Conservation (phyloP, 2,113 vertebrate species). For the Zingel zingel region DNA sequence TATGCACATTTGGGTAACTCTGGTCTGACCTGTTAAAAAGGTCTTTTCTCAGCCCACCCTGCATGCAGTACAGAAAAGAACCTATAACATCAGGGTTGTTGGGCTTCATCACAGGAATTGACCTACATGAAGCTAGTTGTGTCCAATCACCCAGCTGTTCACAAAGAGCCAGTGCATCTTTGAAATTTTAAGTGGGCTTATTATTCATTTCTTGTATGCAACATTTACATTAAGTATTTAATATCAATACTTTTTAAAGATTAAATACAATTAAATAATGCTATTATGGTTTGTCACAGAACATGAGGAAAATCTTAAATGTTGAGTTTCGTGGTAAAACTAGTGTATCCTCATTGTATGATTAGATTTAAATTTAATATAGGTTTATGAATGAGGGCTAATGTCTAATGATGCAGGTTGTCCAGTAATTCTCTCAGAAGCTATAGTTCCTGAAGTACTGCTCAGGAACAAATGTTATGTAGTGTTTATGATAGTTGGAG, state of each 20-base stretch:
- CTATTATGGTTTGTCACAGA: conserved; percentile 11
- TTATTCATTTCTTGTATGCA: neutral
- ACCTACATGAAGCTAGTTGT: neutral
- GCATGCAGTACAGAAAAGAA: neutral
- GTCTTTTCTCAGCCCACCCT: neutral
- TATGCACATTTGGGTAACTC: neutral
- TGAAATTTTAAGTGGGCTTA: neutral
- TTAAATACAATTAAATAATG: neutral
- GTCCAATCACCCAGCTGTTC: neutral
- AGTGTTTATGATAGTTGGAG: neutral
- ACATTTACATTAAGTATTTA: neutral
- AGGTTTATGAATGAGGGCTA: conserved; percentile 16
- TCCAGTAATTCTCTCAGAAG: conserved; percentile 1
- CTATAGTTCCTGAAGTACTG: conserved; percentile 4
- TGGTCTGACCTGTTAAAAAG: conserved; percentile 2
- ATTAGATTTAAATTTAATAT: neutral
- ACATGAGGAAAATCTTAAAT: conserved; percentile 6
- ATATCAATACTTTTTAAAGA: conserved; percentile 16
- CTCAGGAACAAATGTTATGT: conserved; percentile 13
- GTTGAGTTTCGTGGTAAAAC: conserved; percentile 11
- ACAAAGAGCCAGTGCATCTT: conserved; percentile 11
- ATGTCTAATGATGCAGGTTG: conserved; percentile 6
- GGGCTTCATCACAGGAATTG: neutral
- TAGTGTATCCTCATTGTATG: neutral
- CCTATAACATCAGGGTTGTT: conserved; percentile 2